phyloP scores from a whole-genome alignment of 2,888 invertebrate species.

The Calameuta pallipes region DNA sequence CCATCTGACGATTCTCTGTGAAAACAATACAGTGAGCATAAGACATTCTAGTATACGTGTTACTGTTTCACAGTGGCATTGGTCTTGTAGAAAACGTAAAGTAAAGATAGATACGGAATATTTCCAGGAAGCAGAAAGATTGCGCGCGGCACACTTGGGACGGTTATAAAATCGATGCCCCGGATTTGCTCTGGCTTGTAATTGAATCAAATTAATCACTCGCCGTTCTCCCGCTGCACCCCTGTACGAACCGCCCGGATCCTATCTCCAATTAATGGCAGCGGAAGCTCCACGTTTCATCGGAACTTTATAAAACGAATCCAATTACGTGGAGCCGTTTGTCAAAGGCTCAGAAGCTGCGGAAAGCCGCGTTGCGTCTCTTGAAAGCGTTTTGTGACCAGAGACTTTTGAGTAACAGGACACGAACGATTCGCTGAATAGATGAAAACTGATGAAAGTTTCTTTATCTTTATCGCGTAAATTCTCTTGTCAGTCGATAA shows the following conservation, averaged over 20 bases:
- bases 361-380: background rate
- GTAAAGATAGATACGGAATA: background rate
- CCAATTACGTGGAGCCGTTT: conserved; percentile 48
- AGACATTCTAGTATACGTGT: background rate
- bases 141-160: conserved; percentile 15
- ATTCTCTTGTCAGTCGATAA: background rate
- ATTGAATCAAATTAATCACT: conserved; percentile 58
- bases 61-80: background rate
- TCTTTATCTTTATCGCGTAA: background rate
- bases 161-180: conserved; percentile 53
- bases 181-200: conserved; percentile 46
- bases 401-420: background rate
- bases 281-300: conserved; percentile 43
- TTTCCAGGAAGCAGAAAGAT: background rate
- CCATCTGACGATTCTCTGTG: background rate
- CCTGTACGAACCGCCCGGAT: conserved; percentile 32
- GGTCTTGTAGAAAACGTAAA: background rate
- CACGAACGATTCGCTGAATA: background rate
- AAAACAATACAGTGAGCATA: background rate
- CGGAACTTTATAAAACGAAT: conserved; percentile 53
- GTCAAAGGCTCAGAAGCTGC: conserved; percentile 44
- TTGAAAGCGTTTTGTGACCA: background rate
- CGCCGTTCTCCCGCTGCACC: conserved; percentile 38
- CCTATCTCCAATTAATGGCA: conserved; percentile 51
- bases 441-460: background rate